Percentiles rank a stretch among this genome's conserved stretches.
Conservation (phyloP, 2,888 invertebrate species). For the Lepidocyrtinus sp. region DNA sequence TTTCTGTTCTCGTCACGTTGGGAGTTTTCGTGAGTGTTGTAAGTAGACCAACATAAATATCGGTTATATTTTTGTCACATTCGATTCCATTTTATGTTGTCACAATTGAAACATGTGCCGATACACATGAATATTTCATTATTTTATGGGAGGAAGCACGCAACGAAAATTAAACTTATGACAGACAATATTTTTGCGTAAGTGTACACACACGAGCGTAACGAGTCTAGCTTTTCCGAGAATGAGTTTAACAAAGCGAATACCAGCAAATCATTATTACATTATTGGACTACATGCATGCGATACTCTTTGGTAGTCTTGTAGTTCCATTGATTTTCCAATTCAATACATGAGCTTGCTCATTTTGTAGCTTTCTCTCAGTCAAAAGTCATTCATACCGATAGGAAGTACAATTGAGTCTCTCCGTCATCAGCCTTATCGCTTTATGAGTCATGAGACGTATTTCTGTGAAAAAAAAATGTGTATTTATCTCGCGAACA, state of each 20-base stretch:
- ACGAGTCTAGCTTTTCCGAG: not conserved
- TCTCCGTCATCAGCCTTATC: too few species aligned
- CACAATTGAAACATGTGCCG: not conserved
- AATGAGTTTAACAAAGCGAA: constrained; percentile 9
- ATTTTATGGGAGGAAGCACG: constrained; percentile 8
- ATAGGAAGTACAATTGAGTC: too few species aligned
- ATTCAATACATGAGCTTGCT: not conserved
- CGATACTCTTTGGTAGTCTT: too few species aligned
- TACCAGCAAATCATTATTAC: constrained; percentile 3
- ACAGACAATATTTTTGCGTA: not conserved
- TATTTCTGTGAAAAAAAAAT: not conserved
- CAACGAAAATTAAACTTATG: not conserved
- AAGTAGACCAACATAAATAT: constrained; percentile 30
- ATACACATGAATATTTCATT: not conserved
- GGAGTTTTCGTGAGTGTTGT: constrained; percentile 50
- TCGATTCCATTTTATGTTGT: not conserved
- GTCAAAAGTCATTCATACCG: too few species aligned
- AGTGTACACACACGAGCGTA: too few species aligned
- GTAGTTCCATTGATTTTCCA: constrained; percentile 15
- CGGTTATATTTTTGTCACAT: constrained; percentile 10
- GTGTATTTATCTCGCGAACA: not conserved
- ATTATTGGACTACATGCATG: not conserved
- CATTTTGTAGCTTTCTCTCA: not conserved
- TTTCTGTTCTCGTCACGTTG: constrained; percentile 56
- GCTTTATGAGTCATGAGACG: not conserved